Evolutionary conservation across 2,797 vertebrate genomes (phyloP), one percentile per base, ranked within the genome.

Genomic region (Sebastes wilsoni): DNA sequence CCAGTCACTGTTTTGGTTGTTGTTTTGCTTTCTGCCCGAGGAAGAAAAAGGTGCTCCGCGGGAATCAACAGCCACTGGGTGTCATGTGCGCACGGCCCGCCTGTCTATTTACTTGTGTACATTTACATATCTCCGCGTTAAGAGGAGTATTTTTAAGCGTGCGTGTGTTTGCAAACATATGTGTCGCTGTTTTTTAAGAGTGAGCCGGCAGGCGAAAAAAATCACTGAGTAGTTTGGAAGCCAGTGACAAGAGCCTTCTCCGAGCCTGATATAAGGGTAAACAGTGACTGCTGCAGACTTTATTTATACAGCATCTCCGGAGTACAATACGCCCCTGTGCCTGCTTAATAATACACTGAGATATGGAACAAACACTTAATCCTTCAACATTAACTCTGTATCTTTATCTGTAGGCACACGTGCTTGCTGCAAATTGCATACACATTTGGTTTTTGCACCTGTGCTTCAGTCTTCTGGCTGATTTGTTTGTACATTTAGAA

Each of bases 1-100:
- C 91, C 85, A 92, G 81, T 93, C 93, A 92, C 89, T 81, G 87
- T 92, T 92, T 84, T 55, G 72, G 80, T 92, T 92, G 89, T 93
- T 93, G 90, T 94, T 93, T 89, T 90, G 83, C 87, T 86, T 92
- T 82, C 82, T 92, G 89, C 90, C 88, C 36, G 82, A 83, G 89
- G 90, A 87, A 83, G 88, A 88, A 89, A 52, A 91, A 92, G 90
- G 90, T 94, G 87, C 87, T 88, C 89, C 59, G 77, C n/a, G 16
- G 79, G 85, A 83, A 88, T 90, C 89, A 92, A 85, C 89, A 91
- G 88, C 87, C 86, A 89, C 82, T n/a, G 74, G 81, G 89, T 90
- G 91, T 90, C 89, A 88, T 81, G 67, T 65, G 87, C 38, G 30
- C 76, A 67, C 22, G 84, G 75, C 77, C 87, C 77, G 83, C 84